A percentile compares a stretch with the other conserved stretches of the same genome.
phyloP scores from a whole-genome alignment of 2,113 vertebrate genomes.

The Zootoca vivipara region DNA sequence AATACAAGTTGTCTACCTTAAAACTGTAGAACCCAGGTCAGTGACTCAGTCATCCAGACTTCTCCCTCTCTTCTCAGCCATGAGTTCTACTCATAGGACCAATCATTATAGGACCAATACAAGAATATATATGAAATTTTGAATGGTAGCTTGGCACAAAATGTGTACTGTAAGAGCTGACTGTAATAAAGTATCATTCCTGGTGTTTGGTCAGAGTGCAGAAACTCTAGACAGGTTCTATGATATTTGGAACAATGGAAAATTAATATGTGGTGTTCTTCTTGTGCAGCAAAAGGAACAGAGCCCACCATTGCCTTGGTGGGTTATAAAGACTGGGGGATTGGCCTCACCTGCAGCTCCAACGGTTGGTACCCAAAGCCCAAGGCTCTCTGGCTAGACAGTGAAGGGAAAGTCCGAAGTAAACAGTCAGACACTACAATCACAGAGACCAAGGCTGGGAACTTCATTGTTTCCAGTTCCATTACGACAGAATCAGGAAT shows the following conservation, averaged over 20 bases:
- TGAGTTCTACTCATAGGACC: too few relatives aligned
- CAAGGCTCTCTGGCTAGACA: not conserved
- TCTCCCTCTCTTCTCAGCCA: too few relatives aligned
- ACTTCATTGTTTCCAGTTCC: not conserved
- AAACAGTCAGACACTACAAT: not conserved
- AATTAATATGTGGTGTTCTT: not conserved
- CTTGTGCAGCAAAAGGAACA: slow-evolving; percentile 6
- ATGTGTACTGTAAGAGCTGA: not conserved
- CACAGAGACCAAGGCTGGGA: not conserved
- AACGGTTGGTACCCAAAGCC: not conserved
- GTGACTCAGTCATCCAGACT: too few relatives aligned
- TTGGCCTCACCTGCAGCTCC: slow-evolving; percentile 5
- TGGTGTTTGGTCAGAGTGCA: not conserved
- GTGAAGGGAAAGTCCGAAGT: not conserved
- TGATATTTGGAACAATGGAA: not conserved
- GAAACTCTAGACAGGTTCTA: not conserved
- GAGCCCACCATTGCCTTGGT: slow-evolving; percentile 1
- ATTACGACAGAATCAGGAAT: not conserved
- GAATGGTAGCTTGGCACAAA: not conserved
- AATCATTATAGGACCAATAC: too few relatives aligned
- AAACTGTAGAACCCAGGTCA: not conserved
- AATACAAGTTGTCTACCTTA: too few relatives aligned
- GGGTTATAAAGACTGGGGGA: not conserved
- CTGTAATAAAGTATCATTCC: not conserved
- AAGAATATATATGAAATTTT: too few relatives aligned